A percentile compares a stretch with the other conserved stretches of the same genome.
These are phyloP conservation scores for Sclerodermus sp. DNA, from an alignment of 2,888 invertebrate genomes.

Conservation along the genomic window DNA sequence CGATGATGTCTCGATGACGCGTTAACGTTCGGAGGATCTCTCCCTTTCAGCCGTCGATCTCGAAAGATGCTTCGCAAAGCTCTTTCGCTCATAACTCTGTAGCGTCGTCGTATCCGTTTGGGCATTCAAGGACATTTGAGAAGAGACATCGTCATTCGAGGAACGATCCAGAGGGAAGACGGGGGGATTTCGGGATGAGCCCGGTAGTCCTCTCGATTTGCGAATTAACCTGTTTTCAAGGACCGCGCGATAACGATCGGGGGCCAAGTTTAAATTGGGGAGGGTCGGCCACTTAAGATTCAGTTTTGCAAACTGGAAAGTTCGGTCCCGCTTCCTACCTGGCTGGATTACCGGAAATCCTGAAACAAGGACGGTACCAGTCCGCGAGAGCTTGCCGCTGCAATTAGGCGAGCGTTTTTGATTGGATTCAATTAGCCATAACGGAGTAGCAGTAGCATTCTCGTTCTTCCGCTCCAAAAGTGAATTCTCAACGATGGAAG, in stretches of 20 bases:
- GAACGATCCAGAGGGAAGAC: background rate
- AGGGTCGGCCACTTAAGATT: conserved; percentile 37
- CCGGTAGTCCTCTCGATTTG: too few species aligned
- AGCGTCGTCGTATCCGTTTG: too few species aligned
- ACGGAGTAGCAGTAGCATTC: too few species aligned
- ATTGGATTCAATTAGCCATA: conserved; percentile 35
- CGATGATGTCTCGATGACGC: background rate
- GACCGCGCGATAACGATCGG: conserved; percentile 25
- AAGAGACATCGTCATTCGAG: background rate
- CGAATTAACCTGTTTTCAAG: conserved; percentile 27
- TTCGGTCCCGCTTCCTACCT: conserved; percentile 25
- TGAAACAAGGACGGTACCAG: background rate
- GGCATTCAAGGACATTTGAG: too few species aligned
- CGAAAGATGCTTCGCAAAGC: too few species aligned
- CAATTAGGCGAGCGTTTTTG: conserved; percentile 36
- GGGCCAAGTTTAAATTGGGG: conserved; percentile 35
- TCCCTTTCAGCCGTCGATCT: too few species aligned
- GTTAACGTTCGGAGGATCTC: background rate
- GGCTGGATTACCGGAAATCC: background rate
- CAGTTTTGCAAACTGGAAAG: conserved; percentile 34
- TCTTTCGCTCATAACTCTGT: too few species aligned
- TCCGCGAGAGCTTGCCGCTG: conserved; percentile 17
- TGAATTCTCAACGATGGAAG: conserved; percentile 1
- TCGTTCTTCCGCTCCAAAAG: background rate
- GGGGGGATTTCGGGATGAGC: background rate